These are phyloP conservation scores for Mnemiopsis leidyi DNA, from an alignment of 37 sponge, comb jelly and placozoan genomes.

Conservation along the genomic window DNA sequence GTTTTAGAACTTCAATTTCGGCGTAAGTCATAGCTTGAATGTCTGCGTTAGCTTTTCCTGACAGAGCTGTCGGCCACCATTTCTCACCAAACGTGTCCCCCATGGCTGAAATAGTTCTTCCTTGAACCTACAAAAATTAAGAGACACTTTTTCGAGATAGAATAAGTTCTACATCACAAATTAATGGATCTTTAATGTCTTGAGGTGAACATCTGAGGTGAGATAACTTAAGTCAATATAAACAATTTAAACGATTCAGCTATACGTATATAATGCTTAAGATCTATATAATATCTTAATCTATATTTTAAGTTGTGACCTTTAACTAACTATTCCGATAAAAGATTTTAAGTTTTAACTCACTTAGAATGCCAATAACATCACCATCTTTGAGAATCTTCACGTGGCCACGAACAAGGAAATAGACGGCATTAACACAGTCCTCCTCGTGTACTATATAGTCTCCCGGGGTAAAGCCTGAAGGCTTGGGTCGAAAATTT, in stretches of 20 bases:
- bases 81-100: slow-evolving; percentile 17
- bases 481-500: background rate
- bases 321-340: no score
- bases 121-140: background rate
- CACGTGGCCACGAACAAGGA: background rate
- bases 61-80: slow-evolving; percentile 3
- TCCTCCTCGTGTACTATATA: slow-evolving; percentile 14
- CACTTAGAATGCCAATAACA: slow-evolving; percentile 13
- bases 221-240: no score
- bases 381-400: slow-evolving; percentile 32
- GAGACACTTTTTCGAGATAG: background rate
- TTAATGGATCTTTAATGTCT: no score
- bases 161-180: background rate
- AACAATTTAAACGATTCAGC: no score
- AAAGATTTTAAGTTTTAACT: no score
- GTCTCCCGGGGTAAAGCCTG: slow-evolving; percentile 6
- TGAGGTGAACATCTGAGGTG: no score
- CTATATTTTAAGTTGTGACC: no score
- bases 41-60: slow-evolving; percentile 14
- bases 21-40: background rate
- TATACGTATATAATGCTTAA: no score
- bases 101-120: background rate
- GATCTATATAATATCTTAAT: no score
- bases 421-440: background rate
- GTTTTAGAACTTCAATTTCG: background rate